A percentile compares a stretch with the other conserved stretches of the same genome.
Evolutionary conservation across 2,888 invertebrate species (phyloP).

Genomic region (Ametastegia equiseti): DNA sequence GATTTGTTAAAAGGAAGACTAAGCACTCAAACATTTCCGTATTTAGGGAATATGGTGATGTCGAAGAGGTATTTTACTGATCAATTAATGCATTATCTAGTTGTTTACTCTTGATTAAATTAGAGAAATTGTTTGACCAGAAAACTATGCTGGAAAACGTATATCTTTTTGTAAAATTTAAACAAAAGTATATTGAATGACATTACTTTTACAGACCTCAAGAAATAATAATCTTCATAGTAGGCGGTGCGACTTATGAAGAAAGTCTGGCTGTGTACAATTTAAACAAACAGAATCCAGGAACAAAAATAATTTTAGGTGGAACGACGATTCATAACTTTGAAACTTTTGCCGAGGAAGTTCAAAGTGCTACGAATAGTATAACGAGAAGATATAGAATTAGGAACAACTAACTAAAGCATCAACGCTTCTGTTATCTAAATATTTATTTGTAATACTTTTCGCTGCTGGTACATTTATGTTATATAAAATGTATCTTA

Average conservation of each 20-base stretch:
- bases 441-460: slow-evolving; percentile 59
- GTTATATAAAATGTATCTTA: slow-evolving; percentile 45
- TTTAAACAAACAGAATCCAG: slow-evolving; percentile 86
- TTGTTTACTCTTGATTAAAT: slow-evolving; percentile 7
- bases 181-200: background rate
- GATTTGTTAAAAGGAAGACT: slow-evolving; percentile 93
- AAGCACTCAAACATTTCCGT: slow-evolving; percentile 91
- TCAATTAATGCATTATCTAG: background rate
- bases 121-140: background rate
- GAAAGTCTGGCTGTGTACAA: slow-evolving; percentile 92
- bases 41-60: slow-evolving; percentile 80
- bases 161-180: slow-evolving; percentile 28
- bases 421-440: slow-evolving; percentile 54
- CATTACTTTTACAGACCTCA: slow-evolving; percentile 81
- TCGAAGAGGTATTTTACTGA: slow-evolving; percentile 76
- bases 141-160: background rate
- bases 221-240: slow-evolving; percentile 96
- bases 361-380: slow-evolving; percentile 83
- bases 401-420: slow-evolving; percentile 61
- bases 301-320: slow-evolving; percentile 89
- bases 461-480: slow-evolving; percentile 47
- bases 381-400: slow-evolving; percentile 81
- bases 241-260: slow-evolving; percentile 98
- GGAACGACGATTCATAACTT: slow-evolving; percentile 96
- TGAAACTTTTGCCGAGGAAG: slow-evolving; percentile 87